Conservation (phyloP, 2,888 invertebrate genomes). For the Psococerastis gibbosa region DNA sequence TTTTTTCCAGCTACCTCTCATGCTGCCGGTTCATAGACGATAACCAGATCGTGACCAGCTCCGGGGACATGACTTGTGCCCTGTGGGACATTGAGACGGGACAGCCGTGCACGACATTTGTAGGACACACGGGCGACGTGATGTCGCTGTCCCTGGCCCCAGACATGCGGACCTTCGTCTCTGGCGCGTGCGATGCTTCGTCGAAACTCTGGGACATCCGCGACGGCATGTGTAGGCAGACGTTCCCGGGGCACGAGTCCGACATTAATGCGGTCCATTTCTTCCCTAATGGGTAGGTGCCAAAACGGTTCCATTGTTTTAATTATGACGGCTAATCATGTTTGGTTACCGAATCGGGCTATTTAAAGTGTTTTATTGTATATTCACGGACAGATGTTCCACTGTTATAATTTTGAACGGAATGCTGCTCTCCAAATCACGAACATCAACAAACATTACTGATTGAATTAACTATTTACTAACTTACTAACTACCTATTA, state of each 20-base stretch:
- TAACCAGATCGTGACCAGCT: slow-evolving; percentile 98
- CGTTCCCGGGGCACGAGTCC: slow-evolving; percentile 99
- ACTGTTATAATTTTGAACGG: too few species aligned
- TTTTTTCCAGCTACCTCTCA: slow-evolving; percentile 66
- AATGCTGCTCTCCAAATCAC: too few species aligned
- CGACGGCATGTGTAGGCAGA: slow-evolving; percentile 98
- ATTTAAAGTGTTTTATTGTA: too few species aligned
- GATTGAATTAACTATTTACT: too few species aligned
- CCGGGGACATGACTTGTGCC: slow-evolving; percentile 99
- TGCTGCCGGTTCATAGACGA: slow-evolving; percentile 99
- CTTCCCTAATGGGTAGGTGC: background rate
- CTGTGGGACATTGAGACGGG: slow-evolving; percentile 99
- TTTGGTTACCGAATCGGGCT: too few species aligned
- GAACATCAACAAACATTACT: too few species aligned
- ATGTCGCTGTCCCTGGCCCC: slow-evolving; percentile 98
- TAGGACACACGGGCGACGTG: slow-evolving; percentile 98
- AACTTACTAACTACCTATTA: too few species aligned
- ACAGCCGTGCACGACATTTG: slow-evolving; percentile 96
- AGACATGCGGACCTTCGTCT: slow-evolving; percentile 97
- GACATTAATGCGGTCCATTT: slow-evolving; percentile 96
- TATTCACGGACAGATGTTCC: too few species aligned
- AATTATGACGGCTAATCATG: too few species aligned
- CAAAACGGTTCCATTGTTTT: too few species aligned
- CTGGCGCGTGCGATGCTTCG: slow-evolving; percentile 97
- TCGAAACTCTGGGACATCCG: slow-evolving; percentile 99